Evolutionary conservation across 2,888 invertebrate species (phyloP), one percentile per base, ranked within the genome.

Genomic region (Aromia moschata): DNA sequence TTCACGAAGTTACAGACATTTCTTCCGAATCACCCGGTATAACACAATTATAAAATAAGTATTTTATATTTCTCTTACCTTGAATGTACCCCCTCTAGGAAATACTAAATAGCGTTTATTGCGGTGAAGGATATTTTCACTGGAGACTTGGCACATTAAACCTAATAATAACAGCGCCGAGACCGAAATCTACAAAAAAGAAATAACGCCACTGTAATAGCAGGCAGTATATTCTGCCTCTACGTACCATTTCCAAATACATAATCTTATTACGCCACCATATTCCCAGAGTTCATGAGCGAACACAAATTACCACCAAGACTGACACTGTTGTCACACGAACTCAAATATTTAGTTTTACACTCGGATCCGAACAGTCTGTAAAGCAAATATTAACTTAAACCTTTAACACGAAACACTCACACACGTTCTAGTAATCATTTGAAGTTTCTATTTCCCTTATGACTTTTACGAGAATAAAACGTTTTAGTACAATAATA

Each of bases 51-150:
- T n/a, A n/a, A n/a, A n/a, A n/a, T n/a, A n/a, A n/a, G n/a, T n/a
- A n/a, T n/a, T n/a, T n/a, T n/a, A n/a, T n/a, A n/a, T n/a, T n/a
- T n/a, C 3, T 14, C 56, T 65, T 67, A 77, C 77, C 73, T 77
- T 77, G 54, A 72, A 75, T 3, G 68, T 63, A 17, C 76, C 77
- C 15, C 74, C 74, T 58, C 58, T 69, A 3, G 75, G 76, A 66
- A 60, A 69, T 46, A 71, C 56, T 33, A 70, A 41, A 49, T 61
- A 70, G 36, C 71, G 55, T 45, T 68, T 71, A 4, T 12, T 38
- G 4, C 58, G 40, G 16, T 52, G 41, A 5, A 40, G 11, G 9
- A 30, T 11, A 30, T 17, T 16, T 10, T 30, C 31, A 16, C 7
- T n/a, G 16, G 25, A 3, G 0, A 41, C 18, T n/a, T n/a, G 10